Base-by-base conservation (phyloP, 2,888 invertebrate genomes). In the Amiota minor region DNA sequence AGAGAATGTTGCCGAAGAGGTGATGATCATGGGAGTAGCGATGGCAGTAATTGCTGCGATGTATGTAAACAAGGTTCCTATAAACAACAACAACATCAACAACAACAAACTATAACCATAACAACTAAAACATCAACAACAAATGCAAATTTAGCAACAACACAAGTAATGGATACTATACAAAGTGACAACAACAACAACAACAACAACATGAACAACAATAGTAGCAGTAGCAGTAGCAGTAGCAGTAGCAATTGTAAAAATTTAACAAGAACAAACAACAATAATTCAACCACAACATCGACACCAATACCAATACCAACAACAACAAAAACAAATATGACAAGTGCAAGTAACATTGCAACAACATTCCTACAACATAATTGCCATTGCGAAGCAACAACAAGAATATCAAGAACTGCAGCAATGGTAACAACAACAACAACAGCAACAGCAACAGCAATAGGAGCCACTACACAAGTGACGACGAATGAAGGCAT, bases 311-410 rank as follows among this genome's bases (percentile, higher is more conserved):
- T n/a, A n/a, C n/a, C n/a, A n/a, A n/a, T n/a, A 35, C 12, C 23
- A 23, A 61, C 9, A 61, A 68, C 35, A 68, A 68, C 20, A 23
- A 20, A 20, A 69, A 55, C 53, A 35, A 35, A 35, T 35, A 35
- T 35, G 35, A 35, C 35, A 69, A 23, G 9, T 35, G 45, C 16
- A 45, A 46, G 46, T 47, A 65, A 14, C 46, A 23, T 20, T 55
- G 55, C 65, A 72, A 75, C 75, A 74, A 80, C 80, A 80, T 80
- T 80, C 79, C 79, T 72, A 68, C 23, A 62, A 35, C 50, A 62
- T 62, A 12, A 45, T 45, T 68, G 67, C 53, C 50, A 68, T 23
- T 69, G 69, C 16, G 20, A 14, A 53, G 53, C 53, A n/a, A 14
- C 53, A 53, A 53, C 53, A 16, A 12, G 35, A 53, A n/a, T 9